Conservation (phyloP, 2,888 invertebrate species). For the Trachelus tabidus region DNA sequence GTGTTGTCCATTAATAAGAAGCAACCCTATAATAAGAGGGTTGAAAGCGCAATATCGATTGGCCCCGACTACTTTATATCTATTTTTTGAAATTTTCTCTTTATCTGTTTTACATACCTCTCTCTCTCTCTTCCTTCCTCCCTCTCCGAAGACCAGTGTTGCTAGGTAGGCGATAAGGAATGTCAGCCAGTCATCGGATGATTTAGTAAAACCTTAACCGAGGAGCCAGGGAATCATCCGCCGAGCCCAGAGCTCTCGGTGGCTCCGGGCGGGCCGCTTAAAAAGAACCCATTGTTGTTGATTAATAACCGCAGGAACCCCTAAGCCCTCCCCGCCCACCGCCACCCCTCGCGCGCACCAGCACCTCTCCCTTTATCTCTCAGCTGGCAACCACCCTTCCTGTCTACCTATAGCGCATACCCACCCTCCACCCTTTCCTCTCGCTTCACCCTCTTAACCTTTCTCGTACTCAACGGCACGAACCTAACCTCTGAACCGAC, state of each 20-base stretch:
- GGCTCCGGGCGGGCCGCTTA: constrained; percentile 12
- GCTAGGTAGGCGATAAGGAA: constrained; percentile 17
- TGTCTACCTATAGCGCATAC: background rate
- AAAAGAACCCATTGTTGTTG: constrained; percentile 19
- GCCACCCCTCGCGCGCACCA: background rate
- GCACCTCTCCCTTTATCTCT: background rate
- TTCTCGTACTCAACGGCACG: background rate
- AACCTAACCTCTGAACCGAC: background rate
- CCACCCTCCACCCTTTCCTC: background rate
- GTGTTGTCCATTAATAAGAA: background rate
- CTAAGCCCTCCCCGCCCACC: background rate
- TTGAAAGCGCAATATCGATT: background rate
- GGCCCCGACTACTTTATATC: background rate
- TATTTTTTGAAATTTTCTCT: constrained; percentile 8
- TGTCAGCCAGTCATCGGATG: constrained; percentile 14
- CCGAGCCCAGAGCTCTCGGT: background rate
- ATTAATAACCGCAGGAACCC: constrained; percentile 16
- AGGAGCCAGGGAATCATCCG: background rate
- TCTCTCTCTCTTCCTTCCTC: constrained; percentile 5
- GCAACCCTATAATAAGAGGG: background rate
- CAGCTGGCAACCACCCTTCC: constrained; percentile 2
- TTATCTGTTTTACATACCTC: constrained; percentile 9
- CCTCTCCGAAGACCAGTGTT: background rate
- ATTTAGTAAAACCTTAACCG: constrained; percentile 12
- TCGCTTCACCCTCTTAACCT: background rate